Evolutionary conservation across 1,140 invertebrate genomes (phyloP).

Genomic region (Cydia fagiglandana): DNA sequence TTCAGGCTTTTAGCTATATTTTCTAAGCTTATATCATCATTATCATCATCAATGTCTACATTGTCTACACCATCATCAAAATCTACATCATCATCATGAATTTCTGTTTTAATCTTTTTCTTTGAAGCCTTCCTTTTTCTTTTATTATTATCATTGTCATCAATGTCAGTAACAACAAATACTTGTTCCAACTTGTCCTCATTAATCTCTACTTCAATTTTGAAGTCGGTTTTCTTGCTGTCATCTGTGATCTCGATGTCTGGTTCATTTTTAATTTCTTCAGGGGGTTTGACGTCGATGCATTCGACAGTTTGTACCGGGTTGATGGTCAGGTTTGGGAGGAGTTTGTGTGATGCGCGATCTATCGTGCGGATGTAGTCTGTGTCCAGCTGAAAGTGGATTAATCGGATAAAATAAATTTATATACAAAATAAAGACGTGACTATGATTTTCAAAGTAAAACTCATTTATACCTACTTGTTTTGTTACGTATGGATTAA

Average conservation of each 20-base stretch:
- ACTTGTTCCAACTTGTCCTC: not conserved
- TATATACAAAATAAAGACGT: too few species aligned
- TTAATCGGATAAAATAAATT: too few species aligned
- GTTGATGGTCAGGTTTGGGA: not conserved
- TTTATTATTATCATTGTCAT: not conserved
- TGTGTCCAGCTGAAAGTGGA: not conserved
- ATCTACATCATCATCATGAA: not conserved
- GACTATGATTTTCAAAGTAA: too few species aligned
- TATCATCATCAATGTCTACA: not conserved
- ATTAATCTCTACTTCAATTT: not conserved
- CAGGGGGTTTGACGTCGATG: not conserved
- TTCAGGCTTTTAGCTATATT: not conserved
- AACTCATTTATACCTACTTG: too few species aligned
- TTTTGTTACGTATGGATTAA: too few species aligned
- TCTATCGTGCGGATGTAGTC: slow-evolving; percentile 2
- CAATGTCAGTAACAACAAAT: not conserved
- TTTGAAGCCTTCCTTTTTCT: not conserved
- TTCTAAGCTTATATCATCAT: slow-evolving; percentile 1
- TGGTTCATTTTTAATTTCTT: not conserved
- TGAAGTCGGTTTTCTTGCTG: not conserved
- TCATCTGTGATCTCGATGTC: not conserved
- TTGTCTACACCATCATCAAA: not conserved
- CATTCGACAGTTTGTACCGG: not conserved
- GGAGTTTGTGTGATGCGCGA: not conserved
- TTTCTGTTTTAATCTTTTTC: not conserved